Conservation (phyloP, 2,888 invertebrate genomes). For the Gonocerus acuteangulatus region DNA sequence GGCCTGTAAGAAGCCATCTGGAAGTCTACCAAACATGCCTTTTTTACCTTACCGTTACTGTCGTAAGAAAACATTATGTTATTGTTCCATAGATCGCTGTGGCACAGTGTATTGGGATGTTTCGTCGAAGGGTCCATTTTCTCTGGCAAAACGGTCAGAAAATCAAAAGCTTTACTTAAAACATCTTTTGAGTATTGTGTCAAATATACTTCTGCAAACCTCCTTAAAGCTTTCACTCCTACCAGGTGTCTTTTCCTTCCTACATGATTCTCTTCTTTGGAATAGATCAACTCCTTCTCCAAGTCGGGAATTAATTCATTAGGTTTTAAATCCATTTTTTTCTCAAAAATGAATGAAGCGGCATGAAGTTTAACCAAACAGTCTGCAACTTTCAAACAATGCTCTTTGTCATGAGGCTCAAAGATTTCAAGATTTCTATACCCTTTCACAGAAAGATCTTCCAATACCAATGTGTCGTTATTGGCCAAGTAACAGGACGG, state of each 20-base stretch:
- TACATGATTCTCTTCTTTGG: background rate
- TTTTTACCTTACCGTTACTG: background rate
- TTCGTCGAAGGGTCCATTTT: constrained; percentile 3
- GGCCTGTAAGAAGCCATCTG: constrained; percentile 4
- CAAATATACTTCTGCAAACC: constrained; percentile 7
- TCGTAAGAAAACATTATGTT: constrained; percentile 20
- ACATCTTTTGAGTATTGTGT: constrained; percentile 6
- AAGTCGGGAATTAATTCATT: background rate
- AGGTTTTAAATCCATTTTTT: background rate
- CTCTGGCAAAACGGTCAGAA: background rate
- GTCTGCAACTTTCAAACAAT: background rate
- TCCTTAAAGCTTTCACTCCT: constrained; percentile 3
- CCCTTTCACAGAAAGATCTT: constrained; percentile 6
- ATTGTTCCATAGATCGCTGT: constrained; percentile 7
- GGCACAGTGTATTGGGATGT: constrained; percentile 4
- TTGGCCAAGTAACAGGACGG: constrained; percentile 14
- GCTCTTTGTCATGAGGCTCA: background rate
- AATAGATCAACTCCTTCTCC: constrained; percentile 1
- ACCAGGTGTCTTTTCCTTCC: background rate
- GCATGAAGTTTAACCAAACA: constrained; percentile 8
- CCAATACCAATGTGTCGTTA: constrained; percentile 8
- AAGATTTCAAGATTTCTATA: background rate
- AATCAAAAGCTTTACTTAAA: constrained; percentile 9
- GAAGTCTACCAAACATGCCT: constrained; percentile 12
- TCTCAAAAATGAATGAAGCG: constrained; percentile 4